Evolutionary conservation across 2,888 invertebrate genomes (phyloP), one percentile per base, ranked within the genome.

Genomic region (Ochropleura plecta): DNA sequence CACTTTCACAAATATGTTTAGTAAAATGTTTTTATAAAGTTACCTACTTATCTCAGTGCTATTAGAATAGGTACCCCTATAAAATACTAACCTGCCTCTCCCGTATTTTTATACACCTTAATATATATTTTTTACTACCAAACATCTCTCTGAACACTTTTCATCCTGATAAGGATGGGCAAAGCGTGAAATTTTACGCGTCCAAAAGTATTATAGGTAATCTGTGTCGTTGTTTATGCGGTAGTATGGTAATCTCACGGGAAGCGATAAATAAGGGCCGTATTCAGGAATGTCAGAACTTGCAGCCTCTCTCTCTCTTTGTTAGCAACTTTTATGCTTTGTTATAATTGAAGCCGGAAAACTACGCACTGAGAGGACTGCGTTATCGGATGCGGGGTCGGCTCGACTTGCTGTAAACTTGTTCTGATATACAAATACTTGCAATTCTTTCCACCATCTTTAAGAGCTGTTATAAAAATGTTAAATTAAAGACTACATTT

Each of bases 291-390:
- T 84, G 90, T 91, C 89, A 90, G 83, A 91, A 91, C 89, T 91
- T 91, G 87, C 87, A 87, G 83, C 86, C 81, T 84, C 88, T 83
- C 84, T 57, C 8, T 89, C 88, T 86, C 89, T 92, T 92, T 91
- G 92, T 92, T 89, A 85, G 77, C 79, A 91, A 91, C 89, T 92
- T 92, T 91, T 91, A 90, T 86, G 90, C 87, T 89, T 88, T 90
- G 90, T 90, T 90, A 88, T 91, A 92, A 92, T 91, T 92, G 90
- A 90, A 88, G 76, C 73, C 84, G 82, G 74, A 82, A 85, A 83
- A 84, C 86, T 81, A 82, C 87, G 79, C 79, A 82, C 76, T 70
- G 68, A 81, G 67, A 63, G 59, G 80, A 74, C 73, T 75, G 66
- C 40, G 68, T 70, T 83, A 79, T 79, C 75, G 59, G 72, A 73